Conservation (phyloP, 2,888 invertebrate genomes). For the Metacarcinus magister region DNA sequence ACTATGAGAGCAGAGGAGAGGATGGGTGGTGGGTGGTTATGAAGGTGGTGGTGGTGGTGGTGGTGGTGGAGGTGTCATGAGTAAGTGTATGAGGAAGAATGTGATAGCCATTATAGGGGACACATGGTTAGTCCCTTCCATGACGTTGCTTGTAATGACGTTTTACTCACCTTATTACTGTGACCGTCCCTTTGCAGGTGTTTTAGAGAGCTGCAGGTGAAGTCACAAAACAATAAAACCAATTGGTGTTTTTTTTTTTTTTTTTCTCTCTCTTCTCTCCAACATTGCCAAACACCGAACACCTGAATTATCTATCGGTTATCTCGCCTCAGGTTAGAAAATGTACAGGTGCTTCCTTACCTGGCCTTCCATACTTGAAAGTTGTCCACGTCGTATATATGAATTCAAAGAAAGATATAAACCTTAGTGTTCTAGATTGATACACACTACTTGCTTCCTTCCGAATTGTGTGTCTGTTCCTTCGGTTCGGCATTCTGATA, state of each 20-base stretch:
- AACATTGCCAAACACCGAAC: too few relatives aligned
- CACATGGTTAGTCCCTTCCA: neutral
- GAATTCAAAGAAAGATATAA: neutral
- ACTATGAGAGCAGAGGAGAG: neutral
- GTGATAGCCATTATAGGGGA: neutral
- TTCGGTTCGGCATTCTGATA: neutral
- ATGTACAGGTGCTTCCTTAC: too few relatives aligned
- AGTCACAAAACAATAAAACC: neutral
- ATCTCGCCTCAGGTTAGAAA: too few relatives aligned
- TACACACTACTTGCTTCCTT: neutral
- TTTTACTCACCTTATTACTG: neutral
- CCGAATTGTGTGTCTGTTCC: neutral
- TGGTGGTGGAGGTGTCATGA: neutral
- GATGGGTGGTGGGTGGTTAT: neutral
- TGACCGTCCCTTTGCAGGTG: neutral
- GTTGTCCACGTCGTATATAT: neutral
- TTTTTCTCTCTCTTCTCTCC: too few relatives aligned
- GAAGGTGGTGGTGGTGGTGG: neutral
- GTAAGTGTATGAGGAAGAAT: neutral
- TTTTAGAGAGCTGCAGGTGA: neutral
- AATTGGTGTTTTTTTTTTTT: too few relatives aligned
- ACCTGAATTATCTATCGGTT: too few relatives aligned
- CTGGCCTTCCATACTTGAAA: too few relatives aligned
- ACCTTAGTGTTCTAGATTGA: neutral
- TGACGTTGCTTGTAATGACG: neutral